Evolutionary conservation across 1,140 invertebrate species (phyloP), one percentile per base, ranked within the genome.

Genomic region (Bathynomus jamesi): DNA sequence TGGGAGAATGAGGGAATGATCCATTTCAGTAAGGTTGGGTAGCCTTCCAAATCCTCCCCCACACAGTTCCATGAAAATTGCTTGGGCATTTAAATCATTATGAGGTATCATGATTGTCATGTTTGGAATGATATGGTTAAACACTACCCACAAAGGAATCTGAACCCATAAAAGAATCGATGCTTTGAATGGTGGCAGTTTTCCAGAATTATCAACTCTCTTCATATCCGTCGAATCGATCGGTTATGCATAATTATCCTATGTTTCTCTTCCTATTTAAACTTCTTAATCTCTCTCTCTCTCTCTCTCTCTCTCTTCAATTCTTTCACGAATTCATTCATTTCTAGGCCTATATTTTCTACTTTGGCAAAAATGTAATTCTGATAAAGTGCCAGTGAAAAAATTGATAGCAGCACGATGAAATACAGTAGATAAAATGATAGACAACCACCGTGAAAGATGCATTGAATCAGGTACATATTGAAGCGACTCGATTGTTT

Each of bases 121-220:
- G 83, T 95, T 95, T 76, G 93, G 86, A 31, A 94, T 78, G n/a
- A 91, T 87, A 78, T 91, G 85, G 24, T 93, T 94, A 75, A 94
- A 85, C 76, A 86, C 87, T 53, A 95, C 84, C 93, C 93, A 95
- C 76, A 94, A 79, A 2, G 94, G 93, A 73, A 95, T 83, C 86
- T 95, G 93, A 68, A 92, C 83, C 83, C 87, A 87, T 40, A 90
- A 77, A 0, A 93, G 80, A 32, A 92, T 80, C 61, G 84, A 83
- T 8, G 87, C 86, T 85, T 95, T 95, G 62, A 89, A 83, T n/a
- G 93, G 93, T 96, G 94, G 79, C 93, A 95, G 81, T 96, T 96
- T 63, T 96, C 89, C 76, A 88, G 84, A 5, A 89, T 83, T 68
- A 95, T 87, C 62, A 94, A 82, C 27, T 87, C 84, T 67, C 86